Evolutionary conservation across 2,113 vertebrate species (phyloP), one percentile per base, ranked within the genome.

Genomic region (Corythaixoides concolor): DNA sequence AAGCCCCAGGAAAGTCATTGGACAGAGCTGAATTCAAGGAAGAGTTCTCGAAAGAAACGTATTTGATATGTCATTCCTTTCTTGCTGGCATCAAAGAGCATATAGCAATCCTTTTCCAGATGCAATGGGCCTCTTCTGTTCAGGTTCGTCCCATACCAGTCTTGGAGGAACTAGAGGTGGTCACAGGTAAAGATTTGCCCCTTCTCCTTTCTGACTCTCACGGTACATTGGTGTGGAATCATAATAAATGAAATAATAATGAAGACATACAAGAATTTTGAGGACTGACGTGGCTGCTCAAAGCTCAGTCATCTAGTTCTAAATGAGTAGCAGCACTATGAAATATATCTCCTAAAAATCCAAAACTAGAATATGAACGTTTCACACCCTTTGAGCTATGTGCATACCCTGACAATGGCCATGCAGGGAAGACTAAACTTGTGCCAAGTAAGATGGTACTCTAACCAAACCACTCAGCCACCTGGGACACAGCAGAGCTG

Each of bases 141-240:
- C 27, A 68, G 41, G 19, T 50, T 63, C 2, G 0, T 79, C 11
- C 19, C 45, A 45, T 0, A 3, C 8, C 32, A 86, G 20, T 43
- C 43, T 63, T 27, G 5, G 41, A 94, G n/a, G 41, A 90, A 88
- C 28, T 28, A 58, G 53, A 77, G 4, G 2, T 73, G 24, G 49
- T 66, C 60, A 81, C 20, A 72, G 22, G n/a, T 21, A 70, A 88
- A 89, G 55, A 64, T 73, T 33, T 45, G 15, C 14, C 19, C 13
- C 80, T 90, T 89, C 39, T 89, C 37, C 14, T 67, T 90, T 88
- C 59, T 76, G 75, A 53, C 13, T 28, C 33, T 88, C 22, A 5
- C 75, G 62, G 59, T 49, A 83, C 63, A 72, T 7, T 73, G 15
- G 17, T 69, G 58, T 49, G 22, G 45, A 89, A 76, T 64, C 32